Evolutionary conservation across 2,113 vertebrate genomes (phyloP), one percentile per base, ranked within the genome.

Genomic region (Micromys minutus): DNA sequence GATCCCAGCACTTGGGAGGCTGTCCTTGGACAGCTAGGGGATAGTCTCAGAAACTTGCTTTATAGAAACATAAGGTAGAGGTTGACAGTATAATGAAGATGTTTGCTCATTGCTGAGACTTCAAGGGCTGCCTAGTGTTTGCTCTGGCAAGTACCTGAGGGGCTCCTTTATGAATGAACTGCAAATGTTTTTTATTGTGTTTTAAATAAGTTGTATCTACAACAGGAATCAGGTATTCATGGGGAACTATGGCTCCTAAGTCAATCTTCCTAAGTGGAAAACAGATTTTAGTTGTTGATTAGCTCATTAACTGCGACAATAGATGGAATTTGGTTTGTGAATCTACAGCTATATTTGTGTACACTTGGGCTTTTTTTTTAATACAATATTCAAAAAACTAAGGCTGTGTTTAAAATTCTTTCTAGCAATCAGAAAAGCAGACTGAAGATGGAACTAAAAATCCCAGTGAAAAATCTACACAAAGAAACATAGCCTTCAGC

Each of bases 401-500:
- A 47, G 47, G 50, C 9, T 71, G 5, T 87, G 67, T 55, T 55
- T 19, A 71, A 57, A 9, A 76, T 96, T 97, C 79, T 96, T 42
- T 95, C 47, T 98, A 98, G 98, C 95, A 92, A 15, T 95, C 94
- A 0, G 87, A 86, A 92, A 96, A 94, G 22, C 79, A 86, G 15
- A 97, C 69, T 29, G 98, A 98, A 96, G 96, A 97, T 50, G 5
- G 2, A 95, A 71, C 39, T 93, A 97, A 63, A 97, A 97, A 39
- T 24, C 92, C 47, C 34, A 5, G 26, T 96, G 98, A 98, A 90
- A 97, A 97, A 76, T 47, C 95, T 50, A 11, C 97, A 52, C 96
- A 91, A 59, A 98, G 95, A 84, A 98, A 95, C 98, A 98, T 98
- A 96, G 97, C 97, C 89, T 98, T 98, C 95, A 98, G 97, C 72